A percentile compares a stretch with the other conserved stretches of the same genome.
These are phyloP conservation scores for Pectinophora gossypiella DNA, from an alignment of 1,140 invertebrate species.

Conservation along the genomic window DNA sequence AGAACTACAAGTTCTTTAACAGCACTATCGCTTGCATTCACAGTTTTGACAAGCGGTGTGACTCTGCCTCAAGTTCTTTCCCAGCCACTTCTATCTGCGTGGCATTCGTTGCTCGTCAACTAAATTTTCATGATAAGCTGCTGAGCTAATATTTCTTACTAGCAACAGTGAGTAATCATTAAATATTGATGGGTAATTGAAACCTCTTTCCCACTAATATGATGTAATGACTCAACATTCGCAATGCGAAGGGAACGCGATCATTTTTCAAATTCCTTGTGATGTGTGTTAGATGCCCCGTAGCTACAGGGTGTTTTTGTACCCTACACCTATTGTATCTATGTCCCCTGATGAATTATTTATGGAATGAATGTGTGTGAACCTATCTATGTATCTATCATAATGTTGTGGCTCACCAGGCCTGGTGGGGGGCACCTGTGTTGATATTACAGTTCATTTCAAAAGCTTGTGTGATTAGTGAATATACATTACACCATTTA, in stretches of 20 bases:
- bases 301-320: slow-evolving; percentile 34
- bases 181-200: no score
- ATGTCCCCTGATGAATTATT: slow-evolving; percentile 56
- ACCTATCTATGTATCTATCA: slow-evolving; percentile 1
- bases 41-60: no score
- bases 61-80: no score
- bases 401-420: slow-evolving; percentile 17
- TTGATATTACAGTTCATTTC: slow-evolving; percentile 34
- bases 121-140: no score
- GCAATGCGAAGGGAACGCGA: slow-evolving; percentile 2
- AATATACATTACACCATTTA: slow-evolving; percentile 8
- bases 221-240: no score
- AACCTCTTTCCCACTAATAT: no score
- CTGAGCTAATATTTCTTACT: no score
- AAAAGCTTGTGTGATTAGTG: slow-evolving; percentile 68
- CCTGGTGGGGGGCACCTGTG: slow-evolving; percentile 27
- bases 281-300: slow-evolving; percentile 54
- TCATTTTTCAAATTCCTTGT: slow-evolving; percentile 36
- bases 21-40: no score
- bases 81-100: no score
- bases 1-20: no score
- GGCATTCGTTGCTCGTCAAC: no score
- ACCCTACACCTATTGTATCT: slow-evolving; percentile 42
- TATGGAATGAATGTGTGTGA: slow-evolving; percentile 66
- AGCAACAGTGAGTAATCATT: no score